Evolutionary conservation across 2,888 invertebrate species (phyloP), one percentile per base, ranked within the genome.

Genomic region (Leptura quadrifasciata): DNA sequence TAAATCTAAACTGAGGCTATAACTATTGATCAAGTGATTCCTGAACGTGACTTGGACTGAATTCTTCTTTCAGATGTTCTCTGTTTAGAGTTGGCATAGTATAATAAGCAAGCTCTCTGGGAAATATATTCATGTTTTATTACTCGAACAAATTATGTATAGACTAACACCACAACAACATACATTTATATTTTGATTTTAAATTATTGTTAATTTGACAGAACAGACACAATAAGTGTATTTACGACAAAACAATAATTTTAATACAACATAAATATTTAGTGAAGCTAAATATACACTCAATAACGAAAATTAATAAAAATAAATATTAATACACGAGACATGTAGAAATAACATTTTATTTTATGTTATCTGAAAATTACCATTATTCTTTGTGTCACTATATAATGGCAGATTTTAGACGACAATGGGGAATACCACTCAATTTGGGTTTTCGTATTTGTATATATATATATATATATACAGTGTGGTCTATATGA

Each of bases 11-110:
- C 71, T 72, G 72, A 76, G 80, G 83, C 82, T 81, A 84, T 84
- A 83, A 84, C 83, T 81, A 80, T 78, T 80, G 84, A 84, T 84
- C 82, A 82, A 82, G 78, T 81, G 83, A 83, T 83, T 81, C 79
- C 79, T 73, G 83, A 81, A 83, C 84, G 84, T 84, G 84, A 84
- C 84, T 84, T 80, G 24, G 58, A 60, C 73, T 74, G 80, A 82
- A 84, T 84, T 84, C 84, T 81, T 80, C 77, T 76, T 82, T 81
- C 78, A 79, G 80, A 82, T 82, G 80, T 76, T 82, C 81, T 83
- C 81, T 83, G 81, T 81, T 80, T 81, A 76, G 76, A 80, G 76
- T 75, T 77, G 74, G 68, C 72, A 72, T 76, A 63, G 74, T 75
- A 76, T 74, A 76, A 72, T 68, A 72, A 75, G 76, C 79, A 61